Evolutionary conservation across 1,140 invertebrate species (phyloP), one percentile per base, ranked within the genome.

Genomic region (Eumaeus atala): DNA sequence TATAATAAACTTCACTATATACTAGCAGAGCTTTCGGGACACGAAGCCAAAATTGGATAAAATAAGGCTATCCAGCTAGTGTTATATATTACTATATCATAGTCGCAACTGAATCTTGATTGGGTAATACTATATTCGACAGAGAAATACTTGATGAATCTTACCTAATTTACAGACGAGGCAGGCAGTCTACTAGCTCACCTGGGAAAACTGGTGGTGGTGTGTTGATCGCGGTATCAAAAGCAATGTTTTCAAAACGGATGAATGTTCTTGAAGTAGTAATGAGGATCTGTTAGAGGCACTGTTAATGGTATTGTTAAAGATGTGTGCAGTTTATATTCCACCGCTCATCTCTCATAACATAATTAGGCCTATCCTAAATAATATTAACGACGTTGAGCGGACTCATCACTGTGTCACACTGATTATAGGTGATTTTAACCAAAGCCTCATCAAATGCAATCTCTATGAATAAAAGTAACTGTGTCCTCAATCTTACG

Each of bases 101-200:
- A 47, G 54, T 60, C 3, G 57, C 21, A 3, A 66, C 61, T 0
- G 64, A 69, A 54, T 60, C 61, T 3, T 69, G 67, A 59, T 53
- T 66, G 3, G 40, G 66, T 53, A 44, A 52, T 3, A 37, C 37
- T 28, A 42, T 69, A 2, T 33, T 38, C 10, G 62, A 65, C 37
- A 48, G 35, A 9, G 66, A 68, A 51, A 14, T 69, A 3, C 55
- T 66, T 16, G 51, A 12, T 18, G 12, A 56, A 18, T 59, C 59
- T 4, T 65, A 61, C 34, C 48, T 11, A 16, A 51, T 63, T 12
- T 66, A 62, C 18, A 54, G 66, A 14, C 59, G 60, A 16, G 63
- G 66, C 51, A 33, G n/a, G n/a, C n/a, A n/a, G n/a, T n/a, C n/a
- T n/a, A n/a, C n/a, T n/a, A n/a, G 44, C 10, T 34, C 55, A 12